phyloP scores from a whole-genome alignment of 2,797 vertebrate genomes.

The Fratercula arctica region DNA sequence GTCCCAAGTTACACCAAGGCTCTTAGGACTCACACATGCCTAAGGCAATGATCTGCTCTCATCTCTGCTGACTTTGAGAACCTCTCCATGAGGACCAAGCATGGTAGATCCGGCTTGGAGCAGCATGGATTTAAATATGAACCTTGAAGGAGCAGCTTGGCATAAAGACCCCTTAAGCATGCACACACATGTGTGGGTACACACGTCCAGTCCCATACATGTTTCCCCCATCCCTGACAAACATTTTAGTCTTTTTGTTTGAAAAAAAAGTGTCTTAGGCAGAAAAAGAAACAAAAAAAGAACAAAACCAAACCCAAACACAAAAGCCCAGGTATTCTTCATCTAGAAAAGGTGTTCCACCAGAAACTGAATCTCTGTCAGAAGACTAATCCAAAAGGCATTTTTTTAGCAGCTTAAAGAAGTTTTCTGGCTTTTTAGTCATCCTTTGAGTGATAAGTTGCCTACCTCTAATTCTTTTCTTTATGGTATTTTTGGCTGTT shows the following conservation, averaged over 20 bases:
- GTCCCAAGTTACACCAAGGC: neutral
- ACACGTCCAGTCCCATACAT: accelerated
- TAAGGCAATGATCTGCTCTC: neutral
- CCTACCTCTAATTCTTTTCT: neutral
- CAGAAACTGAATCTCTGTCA: neutral
- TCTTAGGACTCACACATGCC: neutral
- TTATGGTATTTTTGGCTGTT: neutral
- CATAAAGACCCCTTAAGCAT: neutral
- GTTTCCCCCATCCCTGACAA: neutral
- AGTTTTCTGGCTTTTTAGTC: neutral
- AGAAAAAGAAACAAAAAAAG: accelerated
- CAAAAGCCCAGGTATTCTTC: neutral
- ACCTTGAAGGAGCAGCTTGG: neutral
- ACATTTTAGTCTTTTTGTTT: neutral
- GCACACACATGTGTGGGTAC: neutral
- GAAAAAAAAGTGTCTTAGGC: neutral
- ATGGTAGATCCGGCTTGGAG: neutral
- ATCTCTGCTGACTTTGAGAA: neutral
- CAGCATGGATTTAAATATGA: neutral
- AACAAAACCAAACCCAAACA: neutral
- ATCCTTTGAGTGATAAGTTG: neutral
- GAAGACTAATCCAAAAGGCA: neutral
- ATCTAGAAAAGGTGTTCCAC: neutral
- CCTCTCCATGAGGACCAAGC: neutral
- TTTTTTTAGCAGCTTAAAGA: neutral